Evolutionary conservation across 2,797 vertebrate genomes (phyloP).

Genomic region (Propithecus perrieri): DNA sequence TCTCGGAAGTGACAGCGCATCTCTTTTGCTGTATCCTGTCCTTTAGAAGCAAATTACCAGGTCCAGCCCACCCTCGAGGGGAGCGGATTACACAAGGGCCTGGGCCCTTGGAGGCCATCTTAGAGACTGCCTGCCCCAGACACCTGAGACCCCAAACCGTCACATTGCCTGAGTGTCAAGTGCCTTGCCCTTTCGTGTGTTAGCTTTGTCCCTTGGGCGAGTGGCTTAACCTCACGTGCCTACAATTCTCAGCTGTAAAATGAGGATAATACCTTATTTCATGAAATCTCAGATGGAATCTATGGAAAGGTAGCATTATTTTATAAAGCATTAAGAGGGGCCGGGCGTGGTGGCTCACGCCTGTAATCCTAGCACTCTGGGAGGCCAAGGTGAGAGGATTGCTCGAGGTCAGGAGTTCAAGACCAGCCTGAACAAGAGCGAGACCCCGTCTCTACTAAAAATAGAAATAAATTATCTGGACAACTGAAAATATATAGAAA

Average conservation of each 20-base stretch:
- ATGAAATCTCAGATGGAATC: not conserved
- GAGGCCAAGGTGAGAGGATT: too few species aligned
- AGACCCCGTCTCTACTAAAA: too few species aligned
- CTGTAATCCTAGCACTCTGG: too few species aligned
- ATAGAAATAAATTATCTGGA: too few species aligned
- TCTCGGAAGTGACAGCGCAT: not conserved
- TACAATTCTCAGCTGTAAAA: not conserved
- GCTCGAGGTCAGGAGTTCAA: too few species aligned
- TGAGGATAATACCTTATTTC: not conserved
- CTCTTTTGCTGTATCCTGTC: not conserved
- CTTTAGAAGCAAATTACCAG: not conserved
- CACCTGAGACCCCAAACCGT: not conserved
- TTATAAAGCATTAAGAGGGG: not conserved
- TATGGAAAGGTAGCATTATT: not conserved
- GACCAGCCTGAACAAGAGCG: too few species aligned
- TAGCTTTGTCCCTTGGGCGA: not conserved
- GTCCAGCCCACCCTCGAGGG: not conserved
- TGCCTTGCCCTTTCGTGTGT: not conserved
- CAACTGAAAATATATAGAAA: too few species aligned
- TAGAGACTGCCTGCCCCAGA: not conserved
- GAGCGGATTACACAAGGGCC: not conserved
- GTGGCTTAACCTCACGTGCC: not conserved
- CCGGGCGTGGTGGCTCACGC: too few species aligned
- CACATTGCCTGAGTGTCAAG: rapidly evolving
- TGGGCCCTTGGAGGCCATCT: not conserved